These are phyloP conservation scores for Goniozus legneri DNA, from an alignment of 1,140 invertebrate genomes.

Conservation along the genomic window DNA sequence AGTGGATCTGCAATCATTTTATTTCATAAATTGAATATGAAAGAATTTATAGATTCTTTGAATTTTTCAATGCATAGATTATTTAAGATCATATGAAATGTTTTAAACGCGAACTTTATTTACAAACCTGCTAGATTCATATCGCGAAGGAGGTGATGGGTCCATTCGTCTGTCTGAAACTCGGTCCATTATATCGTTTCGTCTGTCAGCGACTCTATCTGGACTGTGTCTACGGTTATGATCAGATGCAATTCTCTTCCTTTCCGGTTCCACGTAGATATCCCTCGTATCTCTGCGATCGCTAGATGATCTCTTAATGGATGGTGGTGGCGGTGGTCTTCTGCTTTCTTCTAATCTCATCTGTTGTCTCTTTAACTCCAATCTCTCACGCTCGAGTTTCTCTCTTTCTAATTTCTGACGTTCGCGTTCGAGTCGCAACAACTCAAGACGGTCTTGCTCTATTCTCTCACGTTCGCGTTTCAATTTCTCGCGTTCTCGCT, in stretches of 20 bases:
- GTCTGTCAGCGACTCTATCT: conserved; percentile 40
- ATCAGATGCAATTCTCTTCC: conserved; percentile 43
- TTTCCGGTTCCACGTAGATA: conserved; percentile 42
- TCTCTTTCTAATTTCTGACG: conserved; percentile 77
- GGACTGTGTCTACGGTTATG: conserved; percentile 44
- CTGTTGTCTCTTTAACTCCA: conserved; percentile 76
- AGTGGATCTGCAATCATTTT: conserved; percentile 37
- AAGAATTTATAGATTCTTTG: too few relatives aligned
- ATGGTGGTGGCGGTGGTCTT: conserved; percentile 43
- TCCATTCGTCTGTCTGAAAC: conserved; percentile 47
- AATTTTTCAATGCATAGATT: too few relatives aligned
- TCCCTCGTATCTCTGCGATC: conserved; percentile 46
- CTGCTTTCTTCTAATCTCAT: conserved; percentile 53
- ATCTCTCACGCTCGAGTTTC: conserved; percentile 75
- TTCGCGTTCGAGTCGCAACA: conserved; percentile 76
- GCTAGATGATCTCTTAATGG: conserved; percentile 42
- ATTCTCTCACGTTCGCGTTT: conserved; percentile 72
- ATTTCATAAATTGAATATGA: too few relatives aligned
- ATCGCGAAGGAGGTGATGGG: conserved; percentile 38
- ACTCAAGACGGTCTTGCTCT: conserved; percentile 76
- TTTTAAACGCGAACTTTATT: too few relatives aligned
- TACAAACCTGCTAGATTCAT: conserved; percentile 43
- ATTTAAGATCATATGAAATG: too few relatives aligned
- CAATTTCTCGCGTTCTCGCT: conserved; percentile 74
- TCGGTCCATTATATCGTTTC: conserved; percentile 42